Base-by-base conservation (phyloP, 2,888 invertebrate species). In the Crioceris asparagi region DNA sequence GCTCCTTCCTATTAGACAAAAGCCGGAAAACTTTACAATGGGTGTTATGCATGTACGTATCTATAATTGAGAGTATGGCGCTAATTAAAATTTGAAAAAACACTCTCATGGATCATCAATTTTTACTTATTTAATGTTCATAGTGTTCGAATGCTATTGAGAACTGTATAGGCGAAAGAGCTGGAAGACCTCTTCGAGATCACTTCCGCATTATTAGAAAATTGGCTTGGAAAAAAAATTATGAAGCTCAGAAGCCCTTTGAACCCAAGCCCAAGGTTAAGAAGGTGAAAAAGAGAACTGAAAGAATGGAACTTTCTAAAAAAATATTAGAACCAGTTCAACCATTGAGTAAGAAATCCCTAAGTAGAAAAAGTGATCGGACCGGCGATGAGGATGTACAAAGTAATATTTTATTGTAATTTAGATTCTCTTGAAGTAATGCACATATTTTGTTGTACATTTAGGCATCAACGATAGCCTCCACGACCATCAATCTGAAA, bases 101-200 rank as follows among this genome's bases (percentile, higher is more conserved):
- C n/a, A n/a, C n/a, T n/a, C n/a, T n/a, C n/a, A n/a, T n/a, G n/a
- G n/a, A n/a, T n/a, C n/a, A 25, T 25, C 12, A 11, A 4, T 17
- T 4, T 32, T 32, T 11, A 3, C 3, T 17, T 17, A 29, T 34
- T 11, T 17, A 18, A 8, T 23, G 16, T 16, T 45, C 48, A 19
- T 35, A 62, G 62, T 65, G 64, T 40, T 52, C 53, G 15, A 60
- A 63, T 47, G 64, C 63, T 1, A 62, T 64, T 16, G 60, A 64
- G 45, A 63, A 62, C 39, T 61, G 62, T 39, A 44, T 65, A 3
- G 64, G 64, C 1, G 53, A 56, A 36, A 41, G 61, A 34, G 58
- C 61, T 2, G 66, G 66, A 3, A 50, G 56, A 29, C 63, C 63
- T 1, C 36, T 65, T 10, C 50, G 62, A 16, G 65, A 65, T 41